Base-by-base conservation (phyloP, 2,888 invertebrate genomes). In the Andrena trimmerana region DNA sequence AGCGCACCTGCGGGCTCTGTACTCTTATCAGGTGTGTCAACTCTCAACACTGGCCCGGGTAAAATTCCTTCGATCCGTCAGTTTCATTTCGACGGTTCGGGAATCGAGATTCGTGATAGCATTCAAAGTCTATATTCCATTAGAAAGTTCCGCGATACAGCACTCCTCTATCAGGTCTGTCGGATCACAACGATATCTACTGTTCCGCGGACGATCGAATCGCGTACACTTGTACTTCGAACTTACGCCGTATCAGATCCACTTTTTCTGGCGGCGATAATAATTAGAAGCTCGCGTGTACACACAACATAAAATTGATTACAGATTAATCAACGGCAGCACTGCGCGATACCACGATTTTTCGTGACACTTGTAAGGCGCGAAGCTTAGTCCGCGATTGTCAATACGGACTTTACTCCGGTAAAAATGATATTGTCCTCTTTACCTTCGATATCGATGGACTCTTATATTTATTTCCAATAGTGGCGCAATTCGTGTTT, bases 1-100 rank as follows among this genome's bases (percentile, higher is more conserved):
- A 78, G 73, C 72, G 77, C 90, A 90, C 90, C 90, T 90, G 89
- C 81, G 52, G 79, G 62, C 62, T 54, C 31, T 63, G 74, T 81
- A 72, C 74, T 62, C 70, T 86, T 87, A 84, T 87, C 87, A 81
- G 81, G 86, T 81, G 57, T 24, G 86, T 31, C 82, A 74, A 84
- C 76, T 76, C 63, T 27, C n/a, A 24, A 29, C 20, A 4, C n/a
- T 13, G 24, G 16, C 6, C 27, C 16, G 70, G 16, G 10, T 10
- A 50, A 10, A 13, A 31, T 36, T 62, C 42, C 6, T 24, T 20
- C 24, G 57, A 10, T 57, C 20, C 57, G 24, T 57, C 24, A 20
- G 10, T 57, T 57, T 13, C 54, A 8, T 10, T 20, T 16, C 8
- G 42, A 13, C 2, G 42, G 5, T 13, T 6, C 50, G 7, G 6